phyloP scores from a whole-genome alignment of 2,797 vertebrate genomes.

The Scyliorhinus canicula region DNA sequence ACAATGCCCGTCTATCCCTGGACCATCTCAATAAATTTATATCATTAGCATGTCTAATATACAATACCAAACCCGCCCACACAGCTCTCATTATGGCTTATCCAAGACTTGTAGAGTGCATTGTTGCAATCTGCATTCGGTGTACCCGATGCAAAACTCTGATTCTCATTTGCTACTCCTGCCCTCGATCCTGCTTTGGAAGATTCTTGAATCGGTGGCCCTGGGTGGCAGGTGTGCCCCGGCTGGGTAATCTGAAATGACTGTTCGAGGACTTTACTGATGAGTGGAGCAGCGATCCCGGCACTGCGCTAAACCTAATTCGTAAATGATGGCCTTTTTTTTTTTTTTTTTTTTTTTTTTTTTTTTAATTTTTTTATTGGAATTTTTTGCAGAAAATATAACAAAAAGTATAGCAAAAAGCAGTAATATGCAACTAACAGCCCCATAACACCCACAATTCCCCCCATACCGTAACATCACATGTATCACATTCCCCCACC shows the following conservation, averaged over 20 bases:
- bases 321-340: background rate
- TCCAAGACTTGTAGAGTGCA: background rate
- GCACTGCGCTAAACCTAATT: background rate
- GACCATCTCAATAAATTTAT: background rate
- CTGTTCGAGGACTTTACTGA: background rate
- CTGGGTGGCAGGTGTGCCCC: background rate
- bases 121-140: background rate
- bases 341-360: too few relatives aligned
- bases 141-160: background rate
- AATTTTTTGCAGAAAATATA: too few relatives aligned
- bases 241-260: background rate
- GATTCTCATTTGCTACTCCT: background rate
- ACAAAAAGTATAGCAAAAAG: too few relatives aligned
- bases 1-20: background rate
- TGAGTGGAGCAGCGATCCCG: background rate
- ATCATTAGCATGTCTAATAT: background rate
- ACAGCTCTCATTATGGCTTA: background rate
- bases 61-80: too few relatives aligned
- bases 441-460: too few relatives aligned
- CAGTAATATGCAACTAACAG: too few relatives aligned
- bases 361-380: too few relatives aligned
- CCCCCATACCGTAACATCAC: too few relatives aligned
- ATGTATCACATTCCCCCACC: too few relatives aligned
- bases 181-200: background rate
- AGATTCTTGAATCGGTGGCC: background rate